Evolutionary conservation across 2,888 invertebrate species (phyloP), one percentile per base, ranked within the genome.

Genomic region (Barypeithes pellucidus): DNA sequence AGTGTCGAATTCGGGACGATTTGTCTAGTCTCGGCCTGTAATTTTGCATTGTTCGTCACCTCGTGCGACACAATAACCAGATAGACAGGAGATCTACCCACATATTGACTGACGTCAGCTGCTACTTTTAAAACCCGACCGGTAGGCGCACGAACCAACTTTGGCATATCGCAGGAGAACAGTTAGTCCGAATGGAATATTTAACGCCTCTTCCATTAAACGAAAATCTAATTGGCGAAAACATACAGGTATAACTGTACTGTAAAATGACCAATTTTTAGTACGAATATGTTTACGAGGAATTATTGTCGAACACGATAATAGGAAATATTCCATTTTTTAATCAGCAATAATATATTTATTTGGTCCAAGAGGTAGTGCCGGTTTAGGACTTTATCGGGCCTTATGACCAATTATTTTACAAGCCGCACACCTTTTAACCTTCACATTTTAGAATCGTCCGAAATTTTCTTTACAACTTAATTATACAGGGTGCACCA

Each of bases 141-240:
- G 67, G 72, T 72, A 72, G 72, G 72, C 72, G 67, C 72, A 61
- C 61, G 16, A 43, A 22, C 72, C 72, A 72, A 52, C 67, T 72
- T 72, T 61, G 72, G 66, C 60, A 67, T 72, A 72, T 72, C 63
- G 57, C 41, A 50, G 33, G 36, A 67, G 14, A 61, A 72, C 72
- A 61, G 72, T 72, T 72, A 72, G 67, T 22, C 16, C 47, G 45
- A 59, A 59, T 54, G 59, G 33, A 71, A 47, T 63, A 71, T 72
- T 72, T 60, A 67, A 72, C 72, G 72, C 72, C 72, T 72, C 67
- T 61, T 61, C 59, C 43, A 39, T 24, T 24, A 67, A 62, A 41
- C 67, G 22, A 43, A 72, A 67, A 67, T 72, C 61, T 72, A 67
- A 72, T 72, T 72, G 72, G 61, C 41, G 14, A 59, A 59, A 29